Conservation (phyloP, 1,140 invertebrate species). For the Cryptotermes secundus region DNA sequence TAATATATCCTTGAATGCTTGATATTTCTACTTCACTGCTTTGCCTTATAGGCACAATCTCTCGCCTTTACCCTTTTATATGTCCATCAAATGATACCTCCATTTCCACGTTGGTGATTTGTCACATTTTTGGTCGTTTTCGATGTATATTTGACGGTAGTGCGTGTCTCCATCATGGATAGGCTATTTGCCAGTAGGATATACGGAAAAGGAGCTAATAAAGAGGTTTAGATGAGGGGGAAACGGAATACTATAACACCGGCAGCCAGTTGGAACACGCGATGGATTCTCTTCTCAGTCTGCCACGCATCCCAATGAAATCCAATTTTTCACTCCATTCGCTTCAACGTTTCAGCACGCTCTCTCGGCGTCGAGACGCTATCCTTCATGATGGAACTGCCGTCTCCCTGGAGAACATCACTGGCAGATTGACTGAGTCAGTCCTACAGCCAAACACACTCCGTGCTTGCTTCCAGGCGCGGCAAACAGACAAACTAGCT, state of each 20-base stretch:
- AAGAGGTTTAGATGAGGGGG: neutral
- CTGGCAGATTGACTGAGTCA: no score
- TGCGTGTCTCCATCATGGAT: neutral
- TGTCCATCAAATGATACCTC: neutral
- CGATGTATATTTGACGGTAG: no score
- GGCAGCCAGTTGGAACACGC: neutral
- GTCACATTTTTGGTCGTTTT: neutral
- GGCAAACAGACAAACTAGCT: no score
- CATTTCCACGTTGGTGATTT: neutral
- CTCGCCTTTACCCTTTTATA: neutral
- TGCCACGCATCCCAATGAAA: slow-evolving; percentile 22
- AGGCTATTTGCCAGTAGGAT: no score
- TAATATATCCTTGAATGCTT: no score
- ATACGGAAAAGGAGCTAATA: neutral
- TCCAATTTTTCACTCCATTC: slow-evolving; percentile 31
- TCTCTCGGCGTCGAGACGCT: neutral
- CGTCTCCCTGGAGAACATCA: no score
- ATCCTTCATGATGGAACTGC: neutral
- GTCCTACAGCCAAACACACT: no score
- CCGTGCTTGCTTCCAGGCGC: no score
- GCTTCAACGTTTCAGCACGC: slow-evolving; percentile 24
- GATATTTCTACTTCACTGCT: no score
- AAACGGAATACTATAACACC: neutral
- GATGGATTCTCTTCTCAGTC: no score
- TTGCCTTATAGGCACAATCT: no score